Evolutionary conservation across 64 coral and sea anemone species (phyloP).

Genomic region (Platygyra sinensis): DNA sequence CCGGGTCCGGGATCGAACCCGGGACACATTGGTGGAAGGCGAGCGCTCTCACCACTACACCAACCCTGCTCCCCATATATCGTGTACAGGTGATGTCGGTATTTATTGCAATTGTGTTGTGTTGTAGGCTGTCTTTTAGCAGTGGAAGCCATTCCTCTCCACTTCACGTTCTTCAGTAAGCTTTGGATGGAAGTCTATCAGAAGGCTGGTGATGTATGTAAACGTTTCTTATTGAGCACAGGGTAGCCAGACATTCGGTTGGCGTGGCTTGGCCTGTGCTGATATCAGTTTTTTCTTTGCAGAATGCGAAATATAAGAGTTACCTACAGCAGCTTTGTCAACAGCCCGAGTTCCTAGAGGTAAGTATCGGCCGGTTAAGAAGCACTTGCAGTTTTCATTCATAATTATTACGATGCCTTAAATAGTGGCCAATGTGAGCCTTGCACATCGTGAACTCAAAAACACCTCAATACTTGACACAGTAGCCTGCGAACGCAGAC

Average conservation of each 20-base stretch:
- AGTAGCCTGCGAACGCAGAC: too few relatives aligned
- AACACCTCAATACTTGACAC: too few relatives aligned
- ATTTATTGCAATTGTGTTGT: background rate
- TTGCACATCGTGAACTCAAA: too few relatives aligned
- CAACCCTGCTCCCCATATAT: too few relatives aligned
- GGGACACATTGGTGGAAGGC: too few relatives aligned
- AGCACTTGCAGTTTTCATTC: background rate
- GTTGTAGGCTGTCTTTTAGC: slow-evolving; percentile 89
- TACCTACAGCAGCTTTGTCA: slow-evolving; percentile 92
- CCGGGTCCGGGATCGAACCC: too few relatives aligned
- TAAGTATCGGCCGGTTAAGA: slow-evolving; percentile 1
- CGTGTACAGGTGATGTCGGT: too few relatives aligned
- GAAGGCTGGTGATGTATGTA: slow-evolving; percentile 88
- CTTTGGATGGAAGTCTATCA: slow-evolving; percentile 97
- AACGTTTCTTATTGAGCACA: background rate
- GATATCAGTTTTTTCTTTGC: background rate
- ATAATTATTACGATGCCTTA: background rate
- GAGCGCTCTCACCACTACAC: too few relatives aligned
- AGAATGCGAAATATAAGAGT: slow-evolving; percentile 87
- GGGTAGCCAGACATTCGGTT: background rate
- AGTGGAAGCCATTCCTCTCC: slow-evolving; percentile 88
- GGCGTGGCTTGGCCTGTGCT: background rate
- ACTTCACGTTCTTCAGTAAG: slow-evolving; percentile 90
- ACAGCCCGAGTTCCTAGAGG: slow-evolving; percentile 90
- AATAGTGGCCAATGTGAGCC: too few relatives aligned